Evolutionary conservation across 1,140 invertebrate species (phyloP), one percentile per base, ranked within the genome.

Genomic region (Hyphantria cunea): DNA sequence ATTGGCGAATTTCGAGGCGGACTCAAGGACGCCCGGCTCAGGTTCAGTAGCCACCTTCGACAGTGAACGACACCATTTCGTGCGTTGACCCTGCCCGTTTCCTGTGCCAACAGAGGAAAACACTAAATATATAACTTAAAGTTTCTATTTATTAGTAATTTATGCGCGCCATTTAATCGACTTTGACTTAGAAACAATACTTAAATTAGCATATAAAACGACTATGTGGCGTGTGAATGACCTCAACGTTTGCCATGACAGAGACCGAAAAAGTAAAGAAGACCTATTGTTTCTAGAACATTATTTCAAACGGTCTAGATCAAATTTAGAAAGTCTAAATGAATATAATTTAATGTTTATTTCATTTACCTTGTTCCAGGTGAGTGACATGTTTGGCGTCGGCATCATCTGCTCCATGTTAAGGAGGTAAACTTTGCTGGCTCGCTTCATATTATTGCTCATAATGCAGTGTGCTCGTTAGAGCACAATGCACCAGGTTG

Each of bases 401-500:
- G 32, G 41, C 54, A 25, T 6, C 45, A 14, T 14, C 17, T 15
- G 11, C 14, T 25, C 33, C 44, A 37, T 42, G 25, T 8, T 41
- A 42, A 60, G 48, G 34, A 41, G 82, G 85, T 84, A 79, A 86
- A 76, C 71, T 82, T 71, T 68, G 74, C 72, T 75, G 67, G 73
- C 62, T 75, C 61, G 63, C 62, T 72, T 76, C 68, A 84, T 86
- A 89, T 84, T 78, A 80, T 82, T 78, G 75, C 78, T 82, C 76
- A 82, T 80, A 87, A 81, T 81, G 80, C 74, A 63, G 67, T 78
- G 87, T 90, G 86, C 87, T 90, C 80, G 82, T 88, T 90, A 85
- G 82, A 86, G 86, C 86, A 88, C 86, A 90, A 90, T 89, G 86
- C 86, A 88, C 86, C 86, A 86, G 82, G 81, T 80, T 88, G 80